Evolutionary conservation across 1,140 invertebrate genomes (phyloP), one percentile per base, ranked within the genome.

Genomic region (Limonius californicus): DNA sequence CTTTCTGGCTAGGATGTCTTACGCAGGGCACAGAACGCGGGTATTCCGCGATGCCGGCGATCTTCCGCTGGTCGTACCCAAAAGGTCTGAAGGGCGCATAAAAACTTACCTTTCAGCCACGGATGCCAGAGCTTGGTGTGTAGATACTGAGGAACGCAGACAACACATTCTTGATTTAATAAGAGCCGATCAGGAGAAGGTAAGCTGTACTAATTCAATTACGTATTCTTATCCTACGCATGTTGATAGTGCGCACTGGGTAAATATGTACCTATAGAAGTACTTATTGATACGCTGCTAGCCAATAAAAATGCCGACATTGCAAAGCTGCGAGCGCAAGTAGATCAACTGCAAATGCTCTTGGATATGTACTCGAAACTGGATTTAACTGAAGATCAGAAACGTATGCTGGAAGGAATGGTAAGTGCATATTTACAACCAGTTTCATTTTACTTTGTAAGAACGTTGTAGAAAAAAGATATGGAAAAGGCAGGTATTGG

Each of bases 221-320:
- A 7, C 3, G 14, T 50, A 21, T 50, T 43, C 42, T 21, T 50
- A 50, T 50, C 19, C 2, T 23, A 19, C 53, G 2, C 21, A 50
- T 50, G 18, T 27, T 55, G 12, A 32, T 27, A 55, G 53, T 27
- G 2, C 4, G 12, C 20, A 23, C 20, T 70, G 20, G 70, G 70
- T 68, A 27, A 73, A 64, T 78, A 80, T 56, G 62, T 82, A 45
- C 79, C 80, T 0, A 77, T 79, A 1, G 72, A 80, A 32, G 78
- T 78, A 2, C 76, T 82, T 21, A 76, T 82, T 0, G 74, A 79
- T 57, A 79, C 77, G 3, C 68, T 82, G 12, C 72, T 80, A 71
- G 73, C 72, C 1, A 72, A 76, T 1, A 80, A 81, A 61, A 80
- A 80, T 65, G 69, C 76, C 0, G 78, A 80, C 66, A 79, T 80